Evolutionary conservation across 2,797 vertebrate species (phyloP).

Genomic region (Alcedo quadribrachys): DNA sequence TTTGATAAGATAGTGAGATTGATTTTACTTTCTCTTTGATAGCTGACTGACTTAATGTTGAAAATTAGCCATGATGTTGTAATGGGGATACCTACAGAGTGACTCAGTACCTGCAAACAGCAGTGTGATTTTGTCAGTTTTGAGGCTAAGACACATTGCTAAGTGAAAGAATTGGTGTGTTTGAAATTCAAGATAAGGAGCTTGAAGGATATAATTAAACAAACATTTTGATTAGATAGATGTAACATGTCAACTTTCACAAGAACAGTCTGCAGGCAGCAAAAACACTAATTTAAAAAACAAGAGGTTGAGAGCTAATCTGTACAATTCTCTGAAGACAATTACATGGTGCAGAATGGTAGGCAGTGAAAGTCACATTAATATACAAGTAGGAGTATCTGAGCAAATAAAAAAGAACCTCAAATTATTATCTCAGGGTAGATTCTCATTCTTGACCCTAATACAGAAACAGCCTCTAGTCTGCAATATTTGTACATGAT

Average conservation of each 20-base stretch:
- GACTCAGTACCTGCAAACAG: background rate
- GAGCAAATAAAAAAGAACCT: background rate
- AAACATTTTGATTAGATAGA: slow-evolving; percentile 18
- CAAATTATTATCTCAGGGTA: background rate
- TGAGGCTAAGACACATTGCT: background rate
- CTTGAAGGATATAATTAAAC: background rate
- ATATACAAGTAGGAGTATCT: background rate
- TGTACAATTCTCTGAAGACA: background rate
- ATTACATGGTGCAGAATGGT: background rate
- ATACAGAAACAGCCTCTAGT: background rate
- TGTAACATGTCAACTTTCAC: background rate
- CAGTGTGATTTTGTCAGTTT: background rate
- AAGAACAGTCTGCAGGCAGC: background rate
- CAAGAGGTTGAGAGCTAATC: background rate
- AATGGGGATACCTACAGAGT: background rate
- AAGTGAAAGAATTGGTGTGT: background rate
- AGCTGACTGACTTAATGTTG: background rate
- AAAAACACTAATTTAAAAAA: background rate
- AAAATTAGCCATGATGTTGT: slow-evolving; percentile 11
- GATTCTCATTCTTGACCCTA: background rate
- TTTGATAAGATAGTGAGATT: background rate
- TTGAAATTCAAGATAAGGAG: background rate
- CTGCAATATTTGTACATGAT: background rate
- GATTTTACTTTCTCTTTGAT: background rate
- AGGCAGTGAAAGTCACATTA: background rate